Evolutionary conservation across 2,113 vertebrate genomes (phyloP).

Genomic region (Gymnorhina tibicen): DNA sequence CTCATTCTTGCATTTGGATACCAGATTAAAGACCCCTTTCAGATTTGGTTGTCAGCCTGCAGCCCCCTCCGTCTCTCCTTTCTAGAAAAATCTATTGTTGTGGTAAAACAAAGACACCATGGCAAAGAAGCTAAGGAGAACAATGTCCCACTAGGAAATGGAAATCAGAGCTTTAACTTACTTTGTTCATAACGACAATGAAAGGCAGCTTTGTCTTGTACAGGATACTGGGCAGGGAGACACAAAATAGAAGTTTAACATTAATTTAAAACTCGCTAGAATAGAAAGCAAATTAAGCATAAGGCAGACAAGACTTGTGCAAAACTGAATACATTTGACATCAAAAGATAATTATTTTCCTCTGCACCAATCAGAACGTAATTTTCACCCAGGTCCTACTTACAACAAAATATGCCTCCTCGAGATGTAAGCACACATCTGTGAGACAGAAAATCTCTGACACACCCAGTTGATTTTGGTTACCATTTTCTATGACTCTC

Average conservation of each 20-base stretch:
- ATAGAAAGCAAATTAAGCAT: neutral
- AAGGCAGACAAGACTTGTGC: neutral
- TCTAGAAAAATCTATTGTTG: neutral
- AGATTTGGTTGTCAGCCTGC: neutral
- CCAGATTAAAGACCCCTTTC: neutral
- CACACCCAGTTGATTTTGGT: neutral
- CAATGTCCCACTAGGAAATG: neutral
- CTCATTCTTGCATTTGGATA: neutral
- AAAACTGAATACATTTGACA: neutral
- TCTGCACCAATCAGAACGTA: neutral
- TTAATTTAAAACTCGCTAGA: neutral
- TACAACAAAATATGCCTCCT: neutral
- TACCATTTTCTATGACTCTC: neutral
- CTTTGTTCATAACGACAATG: conserved; percentile 97
- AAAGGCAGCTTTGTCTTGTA: conserved; percentile 98
- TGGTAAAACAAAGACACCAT: neutral
- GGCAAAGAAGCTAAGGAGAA: neutral
- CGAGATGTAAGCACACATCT: neutral
- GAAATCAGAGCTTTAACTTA: conserved; percentile 58
- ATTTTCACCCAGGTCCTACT: neutral
- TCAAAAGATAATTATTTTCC: neutral
- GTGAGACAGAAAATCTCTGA: neutral
- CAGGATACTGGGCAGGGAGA: conserved; percentile 81
- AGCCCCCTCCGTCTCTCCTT: neutral
- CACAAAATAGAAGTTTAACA: neutral